Conservation (phyloP, 2,797 vertebrate species). For the Silurus lanzhouensis region DNA sequence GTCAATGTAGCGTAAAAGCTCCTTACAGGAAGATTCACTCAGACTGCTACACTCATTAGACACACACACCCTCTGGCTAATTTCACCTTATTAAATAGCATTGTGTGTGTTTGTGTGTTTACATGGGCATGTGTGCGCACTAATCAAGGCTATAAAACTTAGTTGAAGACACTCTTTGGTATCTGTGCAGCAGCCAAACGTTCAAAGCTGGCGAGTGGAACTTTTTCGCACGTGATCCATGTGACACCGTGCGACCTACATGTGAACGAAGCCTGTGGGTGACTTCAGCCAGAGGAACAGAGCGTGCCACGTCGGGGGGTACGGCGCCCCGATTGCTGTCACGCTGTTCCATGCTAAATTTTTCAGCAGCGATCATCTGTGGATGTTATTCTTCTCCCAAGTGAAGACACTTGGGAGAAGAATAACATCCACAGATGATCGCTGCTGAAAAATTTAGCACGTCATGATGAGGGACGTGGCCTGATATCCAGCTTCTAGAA, state of each 20-base stretch:
- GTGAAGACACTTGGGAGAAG: not conserved
- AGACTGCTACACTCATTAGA: not conserved
- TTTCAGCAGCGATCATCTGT: not conserved
- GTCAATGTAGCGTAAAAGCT: not conserved
- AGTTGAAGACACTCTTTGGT: not conserved
- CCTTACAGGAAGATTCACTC: not conserved
- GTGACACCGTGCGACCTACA: not conserved
- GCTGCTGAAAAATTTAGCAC: too few species aligned
- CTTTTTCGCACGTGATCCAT: too few species aligned
- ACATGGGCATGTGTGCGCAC: not conserved
- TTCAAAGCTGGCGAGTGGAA: not conserved
- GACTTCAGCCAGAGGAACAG: not conserved
- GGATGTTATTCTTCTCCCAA: too few species aligned
- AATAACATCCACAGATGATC: too few species aligned
- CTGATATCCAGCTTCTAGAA: not conserved
- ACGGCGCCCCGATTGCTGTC: not conserved
- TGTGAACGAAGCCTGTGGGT: not conserved
- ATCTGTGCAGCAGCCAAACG: too few species aligned
- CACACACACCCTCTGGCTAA: not conserved
- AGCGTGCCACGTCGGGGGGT: not conserved
- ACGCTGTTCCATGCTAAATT: not conserved
- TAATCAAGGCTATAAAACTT: constrained; percentile 2
- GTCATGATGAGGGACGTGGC: not conserved
- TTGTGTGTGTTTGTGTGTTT: not conserved
- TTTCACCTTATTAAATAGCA: not conserved